Evolutionary conservation across 92 coral and sea anemone genomes (phyloP).

Genomic region (Parazoanthus swiftii): DNA sequence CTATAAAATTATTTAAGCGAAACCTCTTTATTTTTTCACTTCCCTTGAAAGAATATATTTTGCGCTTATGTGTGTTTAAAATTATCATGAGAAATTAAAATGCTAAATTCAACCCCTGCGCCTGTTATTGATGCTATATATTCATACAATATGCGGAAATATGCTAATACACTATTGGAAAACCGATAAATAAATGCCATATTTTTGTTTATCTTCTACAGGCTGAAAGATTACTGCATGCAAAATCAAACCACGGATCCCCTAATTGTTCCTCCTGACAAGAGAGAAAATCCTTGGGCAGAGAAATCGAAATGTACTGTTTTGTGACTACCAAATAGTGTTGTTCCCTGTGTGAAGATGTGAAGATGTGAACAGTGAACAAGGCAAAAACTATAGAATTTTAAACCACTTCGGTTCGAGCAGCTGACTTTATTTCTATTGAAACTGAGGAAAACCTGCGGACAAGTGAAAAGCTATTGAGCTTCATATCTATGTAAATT

Average conservation of each 20-base stretch:
- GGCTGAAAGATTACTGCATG: conserved; percentile 89
- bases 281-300: conserved; percentile 98
- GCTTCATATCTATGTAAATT: conserved; percentile 27
- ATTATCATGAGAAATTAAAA: neutral
- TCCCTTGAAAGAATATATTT: neutral
- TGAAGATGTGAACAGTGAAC: neutral
- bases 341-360: neutral
- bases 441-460: conserved; percentile 21
- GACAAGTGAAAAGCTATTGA: conserved; percentile 19
- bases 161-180: neutral
- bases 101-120: neutral
- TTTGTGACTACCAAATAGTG: conserved; percentile 52
- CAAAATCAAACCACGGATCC: conserved; percentile 90
- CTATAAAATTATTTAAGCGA: neutral
- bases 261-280: conserved; percentile 95
- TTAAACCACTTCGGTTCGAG: neutral
- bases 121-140: neutral
- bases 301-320: conserved; percentile 94
- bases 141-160: conserved; percentile 1
- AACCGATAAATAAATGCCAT: neutral
- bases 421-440: neutral
- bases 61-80: neutral
- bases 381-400: neutral
- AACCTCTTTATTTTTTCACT: neutral
- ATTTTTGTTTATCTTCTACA: conserved; percentile 44